Evolutionary conservation across 2,797 vertebrate genomes (phyloP).

Genomic region (Hipposideros larvatus): DNA sequence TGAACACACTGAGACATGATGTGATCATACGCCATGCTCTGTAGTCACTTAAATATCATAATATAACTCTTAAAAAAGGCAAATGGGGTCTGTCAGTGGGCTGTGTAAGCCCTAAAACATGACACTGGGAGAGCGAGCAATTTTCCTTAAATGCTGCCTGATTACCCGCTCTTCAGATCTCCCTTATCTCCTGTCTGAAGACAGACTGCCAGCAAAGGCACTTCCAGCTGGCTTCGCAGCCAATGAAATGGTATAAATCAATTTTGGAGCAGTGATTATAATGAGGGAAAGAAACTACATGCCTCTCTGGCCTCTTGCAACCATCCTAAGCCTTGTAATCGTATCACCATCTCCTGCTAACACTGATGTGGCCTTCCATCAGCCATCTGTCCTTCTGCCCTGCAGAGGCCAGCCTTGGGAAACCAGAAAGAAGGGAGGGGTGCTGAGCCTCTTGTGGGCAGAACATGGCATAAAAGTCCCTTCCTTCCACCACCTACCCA

Average conservation of each 20-base stretch:
- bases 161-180: background rate
- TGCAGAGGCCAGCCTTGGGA: background rate
- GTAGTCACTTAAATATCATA: background rate
- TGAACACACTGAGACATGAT: background rate
- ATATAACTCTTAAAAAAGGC: background rate
- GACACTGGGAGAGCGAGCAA: background rate
- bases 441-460: background rate
- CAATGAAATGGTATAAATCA: conserved; percentile 26
- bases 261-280: conserved; percentile 58
- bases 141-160: conserved; percentile 58
- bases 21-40: background rate
- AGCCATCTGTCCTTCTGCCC: background rate
- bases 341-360: conserved; percentile 25
- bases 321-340: background rate
- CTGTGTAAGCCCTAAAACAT: conserved; percentile 30
- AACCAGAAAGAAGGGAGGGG: background rate
- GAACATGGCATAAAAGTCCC: background rate
- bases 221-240: background rate
- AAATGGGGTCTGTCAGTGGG: background rate
- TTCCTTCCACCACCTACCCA: background rate
- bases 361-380: background rate
- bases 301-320: conserved; percentile 27
- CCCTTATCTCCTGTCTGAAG: conserved; percentile 21
- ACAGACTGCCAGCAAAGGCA: background rate
- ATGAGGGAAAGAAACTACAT: conserved; percentile 54